These are phyloP conservation scores for Xerus inauris DNA, from an alignment of 2,113 vertebrate genomes.

Conservation along the genomic window DNA sequence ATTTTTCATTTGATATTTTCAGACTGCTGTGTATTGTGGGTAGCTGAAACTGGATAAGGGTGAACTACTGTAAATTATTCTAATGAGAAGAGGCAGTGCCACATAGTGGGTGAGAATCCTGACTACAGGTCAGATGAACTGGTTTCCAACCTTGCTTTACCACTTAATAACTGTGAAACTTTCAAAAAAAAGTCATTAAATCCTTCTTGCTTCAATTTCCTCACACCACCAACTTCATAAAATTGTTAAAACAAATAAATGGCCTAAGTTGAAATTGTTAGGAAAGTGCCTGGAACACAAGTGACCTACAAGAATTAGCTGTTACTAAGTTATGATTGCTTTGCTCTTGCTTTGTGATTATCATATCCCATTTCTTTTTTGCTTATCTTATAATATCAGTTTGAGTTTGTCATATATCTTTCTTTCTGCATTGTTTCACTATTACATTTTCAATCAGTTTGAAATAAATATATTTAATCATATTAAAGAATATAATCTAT, in stretches of 20 bases:
- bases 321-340: background rate
- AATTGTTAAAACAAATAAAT: background rate
- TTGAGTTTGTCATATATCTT: background rate
- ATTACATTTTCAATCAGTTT: constrained; percentile 12
- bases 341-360: background rate
- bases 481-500: background rate
- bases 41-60: background rate
- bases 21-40: background rate
- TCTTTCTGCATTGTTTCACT: background rate
- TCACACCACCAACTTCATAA: background rate
- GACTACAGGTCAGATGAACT: background rate
- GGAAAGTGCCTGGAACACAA: background rate
- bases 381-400: background rate
- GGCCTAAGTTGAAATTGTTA: background rate
- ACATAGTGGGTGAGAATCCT: background rate
- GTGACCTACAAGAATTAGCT: background rate
- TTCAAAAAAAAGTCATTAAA: background rate
- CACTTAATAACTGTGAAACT: background rate
- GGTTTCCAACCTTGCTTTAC: background rate
- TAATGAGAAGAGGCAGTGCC: background rate
- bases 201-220: background rate
- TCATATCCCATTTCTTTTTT: background rate
- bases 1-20: background rate
- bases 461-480: constrained; percentile 4
- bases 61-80: background rate